A percentile compares a stretch with the other conserved stretches of the same genome.
These are phyloP conservation scores for Pammene fasciana DNA, from an alignment of 2,888 invertebrate genomes.

Conservation along the genomic window DNA sequence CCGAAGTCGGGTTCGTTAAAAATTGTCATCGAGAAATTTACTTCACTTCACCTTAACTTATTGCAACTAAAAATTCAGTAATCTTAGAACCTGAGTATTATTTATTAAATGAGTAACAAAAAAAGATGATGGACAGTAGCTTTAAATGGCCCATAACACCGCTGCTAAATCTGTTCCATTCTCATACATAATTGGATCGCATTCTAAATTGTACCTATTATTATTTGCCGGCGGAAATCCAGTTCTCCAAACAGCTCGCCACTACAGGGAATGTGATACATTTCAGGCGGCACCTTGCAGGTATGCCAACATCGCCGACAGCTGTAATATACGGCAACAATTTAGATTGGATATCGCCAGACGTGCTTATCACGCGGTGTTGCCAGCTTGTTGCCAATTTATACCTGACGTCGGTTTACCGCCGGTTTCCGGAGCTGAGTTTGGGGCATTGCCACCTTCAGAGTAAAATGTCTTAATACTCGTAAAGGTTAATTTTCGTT, in stretches of 20 bases:
- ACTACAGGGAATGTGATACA: slow-evolving; percentile 11
- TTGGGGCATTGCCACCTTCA: neutral
- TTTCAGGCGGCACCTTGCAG: slow-evolving; percentile 12
- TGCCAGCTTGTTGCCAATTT: slow-evolving; percentile 32
- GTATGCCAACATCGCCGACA: slow-evolving; percentile 24
- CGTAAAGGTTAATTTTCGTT: neutral
- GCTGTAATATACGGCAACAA: slow-evolving; percentile 30
- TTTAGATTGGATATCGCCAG: slow-evolving; percentile 41
- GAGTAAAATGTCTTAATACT: neutral
- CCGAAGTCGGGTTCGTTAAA: too few species aligned
- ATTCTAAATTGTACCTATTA: neutral
- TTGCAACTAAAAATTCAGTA: too few species aligned
- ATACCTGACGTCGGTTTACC: slow-evolving; percentile 20
- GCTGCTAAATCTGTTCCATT: neutral
- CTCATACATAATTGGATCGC: too few species aligned
- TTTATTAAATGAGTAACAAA: too few species aligned
- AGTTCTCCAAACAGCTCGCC: neutral
- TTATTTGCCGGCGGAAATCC: neutral
- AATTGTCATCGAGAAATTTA: too few species aligned
- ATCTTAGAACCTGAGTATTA: too few species aligned
- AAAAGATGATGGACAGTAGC: too few species aligned
- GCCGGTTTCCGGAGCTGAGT: slow-evolving; percentile 10
- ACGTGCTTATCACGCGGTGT: slow-evolving; percentile 38
- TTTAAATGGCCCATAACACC: too few species aligned
- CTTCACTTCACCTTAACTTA: too few species aligned